These are phyloP conservation scores for Ornithoptera alexandrae DNA, from an alignment of 2,888 invertebrate genomes.

Conservation along the genomic window DNA sequence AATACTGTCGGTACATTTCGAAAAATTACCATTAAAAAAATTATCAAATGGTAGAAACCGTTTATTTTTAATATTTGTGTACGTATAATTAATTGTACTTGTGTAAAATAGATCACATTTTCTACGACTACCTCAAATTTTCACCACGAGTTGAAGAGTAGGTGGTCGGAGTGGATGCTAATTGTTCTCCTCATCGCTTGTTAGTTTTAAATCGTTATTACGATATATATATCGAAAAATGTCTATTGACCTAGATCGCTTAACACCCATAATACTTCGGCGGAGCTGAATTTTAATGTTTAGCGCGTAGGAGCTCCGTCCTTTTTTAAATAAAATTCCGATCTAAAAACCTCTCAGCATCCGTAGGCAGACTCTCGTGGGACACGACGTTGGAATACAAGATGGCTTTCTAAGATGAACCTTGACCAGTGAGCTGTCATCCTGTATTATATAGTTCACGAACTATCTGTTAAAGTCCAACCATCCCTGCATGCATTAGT, in stretches of 20 bases:
- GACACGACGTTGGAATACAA: conserved; percentile 28
- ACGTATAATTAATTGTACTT: too few relatives aligned
- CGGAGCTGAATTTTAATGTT: conserved; percentile 19
- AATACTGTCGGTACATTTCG: too few relatives aligned
- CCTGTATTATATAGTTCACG: conserved; percentile 22
- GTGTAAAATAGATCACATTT: too few relatives aligned
- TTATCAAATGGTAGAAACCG: too few relatives aligned
- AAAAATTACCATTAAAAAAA: too few relatives aligned
- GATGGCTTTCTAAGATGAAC: conserved; percentile 29
- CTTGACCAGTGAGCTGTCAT: conserved; percentile 26
- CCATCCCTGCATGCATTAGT: neutral
- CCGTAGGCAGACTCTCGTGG: conserved; percentile 28
- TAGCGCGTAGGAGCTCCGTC: conserved; percentile 30
- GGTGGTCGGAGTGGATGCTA: too few relatives aligned
- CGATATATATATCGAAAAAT: neutral
- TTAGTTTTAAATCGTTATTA: neutral
- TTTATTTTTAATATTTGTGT: too few relatives aligned
- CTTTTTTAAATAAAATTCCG: conserved; percentile 51
- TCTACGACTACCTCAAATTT: too few relatives aligned
- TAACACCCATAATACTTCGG: neutral
- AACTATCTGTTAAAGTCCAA: conserved; percentile 12
- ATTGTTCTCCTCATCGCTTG: neutral
- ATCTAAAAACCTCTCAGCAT: conserved; percentile 31
- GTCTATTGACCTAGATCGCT: neutral
- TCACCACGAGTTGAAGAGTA: too few relatives aligned